Conservation (phyloP, 2,113 vertebrate genomes). For the Tetraodon nigroviridis region DNA sequence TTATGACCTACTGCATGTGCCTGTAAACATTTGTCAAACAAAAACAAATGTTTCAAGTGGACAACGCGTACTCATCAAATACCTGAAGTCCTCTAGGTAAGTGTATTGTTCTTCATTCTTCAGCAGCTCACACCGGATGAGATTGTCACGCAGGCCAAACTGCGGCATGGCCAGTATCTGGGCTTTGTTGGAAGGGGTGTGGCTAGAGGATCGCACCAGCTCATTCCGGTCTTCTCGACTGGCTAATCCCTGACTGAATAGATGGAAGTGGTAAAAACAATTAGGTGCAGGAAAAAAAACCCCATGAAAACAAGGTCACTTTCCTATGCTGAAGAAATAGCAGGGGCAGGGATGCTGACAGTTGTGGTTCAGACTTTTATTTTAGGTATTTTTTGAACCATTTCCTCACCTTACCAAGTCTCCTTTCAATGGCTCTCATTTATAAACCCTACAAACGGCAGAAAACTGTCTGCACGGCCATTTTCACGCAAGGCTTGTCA, state of each 20-base stretch:
- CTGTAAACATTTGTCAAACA: background rate
- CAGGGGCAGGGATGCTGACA: too few species aligned
- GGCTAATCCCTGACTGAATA: conserved; percentile 72
- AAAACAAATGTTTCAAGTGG: background rate
- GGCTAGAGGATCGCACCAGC: conserved; percentile 75
- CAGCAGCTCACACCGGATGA: conserved; percentile 83
- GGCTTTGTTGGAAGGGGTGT: conserved; percentile 77
- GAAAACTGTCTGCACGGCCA: too few species aligned
- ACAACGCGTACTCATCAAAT: background rate
- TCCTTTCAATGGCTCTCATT: too few species aligned
- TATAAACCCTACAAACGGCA: too few species aligned
- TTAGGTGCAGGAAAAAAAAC: background rate
- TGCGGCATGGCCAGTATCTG: conserved; percentile 82
- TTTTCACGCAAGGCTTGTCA: too few species aligned
- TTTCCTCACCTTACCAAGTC: too few species aligned
- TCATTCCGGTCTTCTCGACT: conserved; percentile 75
- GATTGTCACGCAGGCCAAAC: conserved; percentile 85
- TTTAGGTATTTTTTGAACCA: too few species aligned
- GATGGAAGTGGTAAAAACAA: background rate
- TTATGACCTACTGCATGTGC: too few species aligned
- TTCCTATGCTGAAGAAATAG: background rate
- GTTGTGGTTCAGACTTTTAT: too few species aligned
- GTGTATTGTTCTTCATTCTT: conserved; percentile 87
- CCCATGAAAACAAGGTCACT: conserved; percentile 17
- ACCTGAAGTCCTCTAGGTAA: conserved; percentile 85